Percentiles rank a stretch among this genome's conserved stretches.
Evolutionary conservation across 2,113 vertebrate genomes (phyloP).

Genomic region (Glaucidium brasilianum): DNA sequence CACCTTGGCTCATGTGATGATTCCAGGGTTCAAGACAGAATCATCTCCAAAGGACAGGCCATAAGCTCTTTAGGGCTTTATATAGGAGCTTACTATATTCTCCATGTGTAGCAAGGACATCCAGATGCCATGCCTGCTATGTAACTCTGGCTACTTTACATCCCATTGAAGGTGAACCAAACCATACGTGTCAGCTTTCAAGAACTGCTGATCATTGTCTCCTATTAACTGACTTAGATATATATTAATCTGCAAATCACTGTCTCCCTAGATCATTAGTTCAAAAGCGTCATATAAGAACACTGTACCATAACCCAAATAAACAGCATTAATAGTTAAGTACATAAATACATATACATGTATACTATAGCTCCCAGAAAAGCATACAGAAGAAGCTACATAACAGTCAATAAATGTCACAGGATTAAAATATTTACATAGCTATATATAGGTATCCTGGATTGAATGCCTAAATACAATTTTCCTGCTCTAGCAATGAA

Average conservation of each 20-base stretch:
- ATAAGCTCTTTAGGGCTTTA: neutral
- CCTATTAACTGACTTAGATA: neutral
- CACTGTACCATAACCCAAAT: neutral
- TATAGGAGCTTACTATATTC: neutral
- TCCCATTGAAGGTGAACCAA: neutral
- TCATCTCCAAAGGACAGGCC: neutral
- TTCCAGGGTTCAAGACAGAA: neutral
- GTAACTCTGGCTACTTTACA: neutral
- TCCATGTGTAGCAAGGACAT: fast-evolving
- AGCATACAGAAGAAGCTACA: neutral
- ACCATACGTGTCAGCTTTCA: neutral
- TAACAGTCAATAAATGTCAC: neutral
- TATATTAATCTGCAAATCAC: neutral
- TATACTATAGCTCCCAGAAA: neutral
- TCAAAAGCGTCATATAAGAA: neutral
- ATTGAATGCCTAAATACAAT: neutral
- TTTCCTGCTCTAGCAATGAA: neutral
- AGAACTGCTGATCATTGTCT: neutral
- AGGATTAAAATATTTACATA: neutral
- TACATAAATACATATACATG: neutral
- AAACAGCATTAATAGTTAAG: neutral
- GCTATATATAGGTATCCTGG: neutral
- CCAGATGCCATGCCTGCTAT: neutral
- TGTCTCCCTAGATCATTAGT: neutral
- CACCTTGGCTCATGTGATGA: neutral